Conservation (phyloP, 1,140 invertebrate species). For the Phortica variegata region DNA sequence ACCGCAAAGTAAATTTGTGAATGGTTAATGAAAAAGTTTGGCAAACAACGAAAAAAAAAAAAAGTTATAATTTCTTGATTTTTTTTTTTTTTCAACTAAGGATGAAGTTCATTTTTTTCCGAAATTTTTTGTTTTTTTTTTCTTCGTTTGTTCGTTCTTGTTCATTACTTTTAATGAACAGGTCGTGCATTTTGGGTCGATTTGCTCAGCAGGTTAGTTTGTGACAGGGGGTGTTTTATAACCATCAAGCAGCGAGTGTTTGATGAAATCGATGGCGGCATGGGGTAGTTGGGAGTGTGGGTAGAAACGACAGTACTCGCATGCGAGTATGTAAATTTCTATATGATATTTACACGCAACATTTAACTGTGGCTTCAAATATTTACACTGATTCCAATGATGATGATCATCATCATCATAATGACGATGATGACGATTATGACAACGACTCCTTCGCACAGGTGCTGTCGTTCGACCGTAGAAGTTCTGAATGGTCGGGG, state of each 20-base stretch:
- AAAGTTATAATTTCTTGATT: slow-evolving; percentile 1
- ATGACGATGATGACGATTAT: slow-evolving; percentile 13
- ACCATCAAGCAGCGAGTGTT: too few species aligned
- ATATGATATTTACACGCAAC: slow-evolving; percentile 53
- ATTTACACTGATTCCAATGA: slow-evolving; percentile 42
- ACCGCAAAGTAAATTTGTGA: slow-evolving; percentile 52
- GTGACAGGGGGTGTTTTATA: not conserved
- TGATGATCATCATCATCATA: not conserved
- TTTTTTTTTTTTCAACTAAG: not conserved
- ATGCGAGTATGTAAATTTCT: slow-evolving; percentile 36
- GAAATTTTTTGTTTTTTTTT: not conserved
- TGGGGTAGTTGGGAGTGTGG: not conserved
- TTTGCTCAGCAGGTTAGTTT: not conserved
- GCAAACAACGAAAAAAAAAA: slow-evolving; percentile 6
- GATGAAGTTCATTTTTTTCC: slow-evolving; percentile 15
- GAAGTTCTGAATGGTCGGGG: not conserved
- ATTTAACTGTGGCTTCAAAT: slow-evolving; percentile 48
- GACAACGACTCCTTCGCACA: slow-evolving; percentile 6
- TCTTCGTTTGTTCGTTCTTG: slow-evolving; percentile 17
- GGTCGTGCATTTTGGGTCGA: too few species aligned
- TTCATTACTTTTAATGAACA: slow-evolving; percentile 48
- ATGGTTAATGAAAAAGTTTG: slow-evolving; percentile 51
- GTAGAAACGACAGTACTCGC: slow-evolving; percentile 6
- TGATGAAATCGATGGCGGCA: not conserved
- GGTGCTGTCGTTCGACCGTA: not conserved